Evolutionary conservation across 2,113 vertebrate genomes (phyloP).

Genomic region (Thalassoma bifasciatum): DNA sequence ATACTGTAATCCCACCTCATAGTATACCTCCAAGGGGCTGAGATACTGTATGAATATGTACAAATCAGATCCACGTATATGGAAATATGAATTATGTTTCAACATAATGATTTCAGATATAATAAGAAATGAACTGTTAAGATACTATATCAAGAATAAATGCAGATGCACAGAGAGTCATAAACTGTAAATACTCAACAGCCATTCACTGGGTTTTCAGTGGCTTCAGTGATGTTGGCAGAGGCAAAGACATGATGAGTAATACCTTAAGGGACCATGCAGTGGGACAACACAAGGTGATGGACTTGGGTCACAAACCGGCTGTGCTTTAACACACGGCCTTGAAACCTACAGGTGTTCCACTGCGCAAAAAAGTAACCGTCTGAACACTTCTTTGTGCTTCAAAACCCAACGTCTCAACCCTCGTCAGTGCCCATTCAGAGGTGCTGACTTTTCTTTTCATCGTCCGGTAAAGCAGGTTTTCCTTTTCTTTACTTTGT

Average conservation of each 20-base stretch:
- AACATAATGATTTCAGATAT: slow-evolving; percentile 70
- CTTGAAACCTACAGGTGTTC: slow-evolving; percentile 71
- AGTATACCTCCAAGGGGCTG: slow-evolving; percentile 89
- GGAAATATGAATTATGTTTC: slow-evolving; percentile 72
- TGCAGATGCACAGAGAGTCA: slow-evolving; percentile 67
- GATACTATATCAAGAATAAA: slow-evolving; percentile 65
- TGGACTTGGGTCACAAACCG: slow-evolving; percentile 81
- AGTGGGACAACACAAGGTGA: slow-evolving; percentile 84
- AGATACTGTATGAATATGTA: slow-evolving; percentile 88
- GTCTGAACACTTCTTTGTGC: slow-evolving; percentile 90
- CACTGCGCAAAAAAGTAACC: slow-evolving; percentile 82
- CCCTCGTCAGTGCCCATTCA: slow-evolving; percentile 77
- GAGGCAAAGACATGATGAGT: slow-evolving; percentile 85
- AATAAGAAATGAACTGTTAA: slow-evolving; percentile 43
- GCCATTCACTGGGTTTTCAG: slow-evolving; percentile 88
- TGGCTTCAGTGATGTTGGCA: slow-evolving; percentile 86
- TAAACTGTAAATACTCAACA: slow-evolving; percentile 86
- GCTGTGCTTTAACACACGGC: slow-evolving; percentile 80
- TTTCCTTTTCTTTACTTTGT: slow-evolving; percentile 69
- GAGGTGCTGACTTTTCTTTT: slow-evolving; percentile 86
- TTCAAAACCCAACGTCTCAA: slow-evolving; percentile 88
- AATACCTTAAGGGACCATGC: slow-evolving; percentile 82
- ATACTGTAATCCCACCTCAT: slow-evolving; percentile 87
- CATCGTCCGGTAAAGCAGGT: slow-evolving; percentile 85
- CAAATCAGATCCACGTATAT: slow-evolving; percentile 82